Evolutionary conservation across 1,140 invertebrate species (phyloP).

Genomic region (Drosophila erecta): DNA sequence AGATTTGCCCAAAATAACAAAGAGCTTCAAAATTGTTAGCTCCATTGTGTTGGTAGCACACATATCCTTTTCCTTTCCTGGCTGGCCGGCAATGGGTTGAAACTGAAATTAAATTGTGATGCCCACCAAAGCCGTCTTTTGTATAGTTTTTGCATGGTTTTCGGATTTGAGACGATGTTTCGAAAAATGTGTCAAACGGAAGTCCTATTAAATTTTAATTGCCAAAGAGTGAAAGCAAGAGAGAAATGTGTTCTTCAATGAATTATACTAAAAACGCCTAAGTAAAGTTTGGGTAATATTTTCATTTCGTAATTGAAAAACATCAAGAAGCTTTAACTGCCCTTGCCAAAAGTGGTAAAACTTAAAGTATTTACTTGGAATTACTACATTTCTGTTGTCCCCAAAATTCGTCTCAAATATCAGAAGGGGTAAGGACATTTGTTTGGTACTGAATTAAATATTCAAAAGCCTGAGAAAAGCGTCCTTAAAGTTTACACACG

Average conservation of each 20-base stretch:
- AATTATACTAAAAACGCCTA: neutral
- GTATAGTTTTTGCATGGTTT: constrained; percentile 18
- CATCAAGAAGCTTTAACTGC: neutral
- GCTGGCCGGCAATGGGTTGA: constrained; percentile 21
- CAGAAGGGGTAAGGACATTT: constrained; percentile 26
- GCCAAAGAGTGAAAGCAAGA: neutral
- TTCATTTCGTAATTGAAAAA: neutral
- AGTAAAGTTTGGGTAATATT: no score
- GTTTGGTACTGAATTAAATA: constrained; percentile 57
- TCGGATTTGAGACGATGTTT: neutral
- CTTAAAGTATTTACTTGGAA: constrained; percentile 28
- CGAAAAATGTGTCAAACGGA: constrained; percentile 2
- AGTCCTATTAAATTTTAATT: neutral
- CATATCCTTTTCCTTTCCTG: constrained; percentile 21
- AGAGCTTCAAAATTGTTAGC: constrained; percentile 23
- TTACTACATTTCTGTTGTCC: constrained; percentile 5
- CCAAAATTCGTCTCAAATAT: neutral
- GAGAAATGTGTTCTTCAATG: neutral
- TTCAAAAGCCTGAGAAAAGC: constrained; percentile 61
- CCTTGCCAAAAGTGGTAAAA: constrained; percentile 9
- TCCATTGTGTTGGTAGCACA: constrained; percentile 30
- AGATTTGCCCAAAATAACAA: constrained; percentile 27
- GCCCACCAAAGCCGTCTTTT: constrained; percentile 17
- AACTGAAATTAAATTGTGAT: constrained; percentile 23
- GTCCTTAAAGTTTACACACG: constrained; percentile 75